phyloP scores from a whole-genome alignment of 2,797 vertebrate genomes.

The Crenuchus spilurus region DNA sequence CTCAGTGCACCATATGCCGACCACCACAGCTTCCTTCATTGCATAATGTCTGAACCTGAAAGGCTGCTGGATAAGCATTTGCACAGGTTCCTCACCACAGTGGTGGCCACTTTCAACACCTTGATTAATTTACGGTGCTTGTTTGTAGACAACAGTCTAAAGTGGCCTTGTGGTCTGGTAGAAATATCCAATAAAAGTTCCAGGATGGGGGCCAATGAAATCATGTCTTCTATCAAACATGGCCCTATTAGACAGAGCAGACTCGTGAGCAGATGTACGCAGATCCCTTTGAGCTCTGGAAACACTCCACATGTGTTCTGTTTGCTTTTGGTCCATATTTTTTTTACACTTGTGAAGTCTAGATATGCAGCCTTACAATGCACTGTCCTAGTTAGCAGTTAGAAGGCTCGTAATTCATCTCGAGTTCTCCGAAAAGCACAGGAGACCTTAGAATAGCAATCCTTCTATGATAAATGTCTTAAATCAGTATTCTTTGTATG shows the following conservation, averaged over 20 bases:
- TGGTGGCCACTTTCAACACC: slow-evolving; percentile 26
- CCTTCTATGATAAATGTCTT: neutral
- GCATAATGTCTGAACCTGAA: slow-evolving; percentile 3
- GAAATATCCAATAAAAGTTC: slow-evolving; percentile 47
- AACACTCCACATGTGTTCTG: slow-evolving; percentile 34
- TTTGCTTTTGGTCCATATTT: slow-evolving; percentile 17
- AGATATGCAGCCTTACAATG: slow-evolving; percentile 3
- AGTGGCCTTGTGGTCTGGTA: slow-evolving; percentile 37
- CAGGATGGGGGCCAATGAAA: slow-evolving; percentile 37
- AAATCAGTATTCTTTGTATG: neutral
- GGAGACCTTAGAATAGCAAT: neutral
- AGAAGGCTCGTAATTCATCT: slow-evolving; percentile 3
- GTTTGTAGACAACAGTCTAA: slow-evolving; percentile 29
- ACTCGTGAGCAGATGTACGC: slow-evolving; percentile 22
- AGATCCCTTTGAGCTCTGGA: slow-evolving; percentile 15
- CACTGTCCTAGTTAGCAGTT: neutral
- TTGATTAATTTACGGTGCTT: slow-evolving; percentile 38
- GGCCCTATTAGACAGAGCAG: slow-evolving; percentile 34
- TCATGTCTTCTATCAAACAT: slow-evolving; percentile 51
- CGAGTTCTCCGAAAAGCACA: neutral
- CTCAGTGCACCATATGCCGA: no score
- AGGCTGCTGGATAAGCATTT: slow-evolving; percentile 27
- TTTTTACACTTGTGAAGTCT: slow-evolving; percentile 4
- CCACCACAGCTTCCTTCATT: slow-evolving; percentile 13
- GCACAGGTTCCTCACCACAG: slow-evolving; percentile 22